Evolutionary conservation across 2,888 invertebrate genomes (phyloP), one percentile per base, ranked within the genome.

Genomic region (Lydus trimaculatus): DNA sequence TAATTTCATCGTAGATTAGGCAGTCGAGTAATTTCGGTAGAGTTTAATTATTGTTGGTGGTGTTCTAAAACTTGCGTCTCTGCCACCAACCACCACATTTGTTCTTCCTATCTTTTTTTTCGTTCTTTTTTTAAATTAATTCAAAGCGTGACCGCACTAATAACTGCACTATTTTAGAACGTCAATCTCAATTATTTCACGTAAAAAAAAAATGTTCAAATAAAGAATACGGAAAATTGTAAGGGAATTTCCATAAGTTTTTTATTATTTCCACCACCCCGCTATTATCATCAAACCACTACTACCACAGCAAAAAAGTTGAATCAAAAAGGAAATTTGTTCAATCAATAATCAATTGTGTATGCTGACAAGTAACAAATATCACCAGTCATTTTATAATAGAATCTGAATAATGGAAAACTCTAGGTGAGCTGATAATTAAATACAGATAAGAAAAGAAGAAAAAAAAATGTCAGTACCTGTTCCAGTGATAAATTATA

Each of bases 91-190:
- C 61, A 64, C 43, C 62, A 33, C 39, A n/a, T 3, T 48, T 7
- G 9, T 52, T 31, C 58, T 31, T 63, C 60, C 48, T 48, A 63
- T 64, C 36, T 25, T 56, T 71, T 70, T 48, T 65, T 52, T 64
- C 70, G 71, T 72, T 77, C 74, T 75, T 75, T 78, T 75, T 76
- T 78, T 75, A 79, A 82, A 82, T 82, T 81, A 82, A 82, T 82
- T 81, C 80, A 79, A 75, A 79, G 82, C 82, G 82, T 82, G 82
- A 82, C 80, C 80, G 79, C 78, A 81, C 78, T 81, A 82, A 82
- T 80, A 76, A 64, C 61, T 63, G 56, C 58, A 58, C 52, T 66
- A 72, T 28, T 69, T 67, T 66, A 72, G 25, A 67, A 61, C 67
- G 61, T 61, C 39, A 39, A 52, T 56, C 33, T 61, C 36, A 64